Evolutionary conservation across 1,140 invertebrate genomes (phyloP).

Genomic region (Tetramorium alpestre): DNA sequence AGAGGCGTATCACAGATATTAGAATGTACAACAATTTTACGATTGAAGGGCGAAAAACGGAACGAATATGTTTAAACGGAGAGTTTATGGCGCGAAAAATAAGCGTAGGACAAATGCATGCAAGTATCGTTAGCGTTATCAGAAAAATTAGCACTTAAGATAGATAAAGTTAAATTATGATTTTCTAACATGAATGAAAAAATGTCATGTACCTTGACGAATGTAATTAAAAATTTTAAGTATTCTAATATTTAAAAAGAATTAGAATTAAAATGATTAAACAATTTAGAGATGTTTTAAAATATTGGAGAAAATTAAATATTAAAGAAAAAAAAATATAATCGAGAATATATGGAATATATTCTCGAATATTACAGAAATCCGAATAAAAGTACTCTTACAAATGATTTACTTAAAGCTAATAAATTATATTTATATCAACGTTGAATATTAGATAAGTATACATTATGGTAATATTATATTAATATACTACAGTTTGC

Average conservation of each 20-base stretch:
- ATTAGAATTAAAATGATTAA: background rate
- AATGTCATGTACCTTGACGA: background rate
- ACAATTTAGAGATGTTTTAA: background rate
- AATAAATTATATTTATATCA: background rate
- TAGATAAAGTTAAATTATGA: background rate
- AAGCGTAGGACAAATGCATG: background rate
- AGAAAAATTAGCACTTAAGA: background rate
- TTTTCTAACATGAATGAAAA: background rate
- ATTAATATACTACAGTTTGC: background rate
- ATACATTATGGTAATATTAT: background rate
- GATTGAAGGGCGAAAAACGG: background rate
- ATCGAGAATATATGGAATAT: background rate
- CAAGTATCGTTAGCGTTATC: background rate
- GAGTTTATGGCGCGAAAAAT: constrained; percentile 5
- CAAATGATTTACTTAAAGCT: background rate
- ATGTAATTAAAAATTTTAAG: background rate
- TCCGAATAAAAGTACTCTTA: background rate
- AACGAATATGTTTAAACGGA: constrained; percentile 8
- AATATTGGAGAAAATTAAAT: background rate
- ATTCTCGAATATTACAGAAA: background rate
- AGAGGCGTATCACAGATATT: background rate
- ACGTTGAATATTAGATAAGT: background rate
- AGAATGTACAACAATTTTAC: constrained; percentile 10
- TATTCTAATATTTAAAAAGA: background rate
- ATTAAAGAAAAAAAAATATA: background rate